A percentile compares a stretch with the other conserved stretches of the same genome.
These are phyloP conservation scores for Galago senegalensis DNA, from an alignment of 2,797 vertebrate species.

Conservation along the genomic window DNA sequence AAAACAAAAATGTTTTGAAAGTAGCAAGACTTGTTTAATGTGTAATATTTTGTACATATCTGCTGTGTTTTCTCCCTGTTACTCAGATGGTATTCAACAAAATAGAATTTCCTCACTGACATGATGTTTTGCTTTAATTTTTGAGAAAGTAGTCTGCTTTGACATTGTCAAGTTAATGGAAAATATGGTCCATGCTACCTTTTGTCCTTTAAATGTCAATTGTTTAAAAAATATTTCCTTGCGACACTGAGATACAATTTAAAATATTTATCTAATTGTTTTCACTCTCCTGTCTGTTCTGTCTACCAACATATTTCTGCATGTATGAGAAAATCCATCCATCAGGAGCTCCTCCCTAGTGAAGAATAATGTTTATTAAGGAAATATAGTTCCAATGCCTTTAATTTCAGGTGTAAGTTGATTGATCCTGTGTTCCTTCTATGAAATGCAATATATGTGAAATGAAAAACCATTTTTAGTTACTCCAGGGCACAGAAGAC, in stretches of 20 bases:
- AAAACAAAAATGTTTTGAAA: conserved; percentile 44
- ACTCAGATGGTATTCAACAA: background rate
- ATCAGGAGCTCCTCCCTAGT: background rate
- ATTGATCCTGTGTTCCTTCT: conserved; percentile 53
- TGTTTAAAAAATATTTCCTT: conserved; percentile 60
- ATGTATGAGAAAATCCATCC: background rate
- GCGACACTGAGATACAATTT: background rate
- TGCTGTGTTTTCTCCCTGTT: background rate
- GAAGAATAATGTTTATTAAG: conserved; percentile 63
- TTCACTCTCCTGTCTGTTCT: background rate
- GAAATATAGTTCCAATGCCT: conserved; percentile 33
- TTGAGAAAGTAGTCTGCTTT: background rate
- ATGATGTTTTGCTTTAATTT: conserved; percentile 19
- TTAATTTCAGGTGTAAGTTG: conserved; percentile 30
- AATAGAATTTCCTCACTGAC: conserved; percentile 13
- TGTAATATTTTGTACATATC: conserved; percentile 24
- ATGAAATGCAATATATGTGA: conserved; percentile 55
- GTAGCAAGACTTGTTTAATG: conserved; percentile 35
- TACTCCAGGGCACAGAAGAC: background rate
- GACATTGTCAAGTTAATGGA: conserved; percentile 61
- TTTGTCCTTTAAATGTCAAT: conserved; percentile 70
- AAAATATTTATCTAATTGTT: conserved; percentile 25
- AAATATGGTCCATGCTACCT: conserved; percentile 36
- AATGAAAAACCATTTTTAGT: conserved; percentile 34
- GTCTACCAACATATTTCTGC: background rate